A percentile compares a stretch with the other conserved stretches of the same genome.
Conservation (phyloP, 1,140 invertebrate genomes). For the Archivesica marissinica region DNA sequence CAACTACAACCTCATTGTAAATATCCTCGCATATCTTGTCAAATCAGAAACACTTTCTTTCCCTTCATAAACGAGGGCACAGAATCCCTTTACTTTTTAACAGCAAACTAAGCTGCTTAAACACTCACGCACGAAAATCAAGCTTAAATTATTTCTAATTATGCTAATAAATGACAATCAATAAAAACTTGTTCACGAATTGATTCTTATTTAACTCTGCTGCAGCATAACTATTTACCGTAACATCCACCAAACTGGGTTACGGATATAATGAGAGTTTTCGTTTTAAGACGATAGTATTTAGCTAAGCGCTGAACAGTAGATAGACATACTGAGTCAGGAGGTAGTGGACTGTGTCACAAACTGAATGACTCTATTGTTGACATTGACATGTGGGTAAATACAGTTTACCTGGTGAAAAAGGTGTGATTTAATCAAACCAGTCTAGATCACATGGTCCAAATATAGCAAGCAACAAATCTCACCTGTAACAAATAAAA, state of each 20-base stretch:
- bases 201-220: neutral
- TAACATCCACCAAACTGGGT: neutral
- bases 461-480: neutral
- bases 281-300: neutral
- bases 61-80: neutral
- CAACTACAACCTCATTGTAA: neutral
- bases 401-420: conserved; percentile 23
- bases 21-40: neutral
- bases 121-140: neutral
- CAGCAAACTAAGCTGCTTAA: neutral
- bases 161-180: conserved; percentile 32
- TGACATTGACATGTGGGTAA: conserved; percentile 14
- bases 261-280: neutral
- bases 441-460: neutral
- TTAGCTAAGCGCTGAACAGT: neutral
- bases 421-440: neutral
- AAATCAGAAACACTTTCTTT: neutral
- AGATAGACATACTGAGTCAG: conserved; percentile 15
- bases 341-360: conserved; percentile 27
- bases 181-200: neutral
- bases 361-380: conserved; percentile 31
- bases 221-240: neutral
- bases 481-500: conserved; percentile 16
- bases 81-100: neutral
- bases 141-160: conserved; percentile 23